Evolutionary conservation across 2,113 vertebrate genomes (phyloP).

Genomic region (Verasper variegatus): DNA sequence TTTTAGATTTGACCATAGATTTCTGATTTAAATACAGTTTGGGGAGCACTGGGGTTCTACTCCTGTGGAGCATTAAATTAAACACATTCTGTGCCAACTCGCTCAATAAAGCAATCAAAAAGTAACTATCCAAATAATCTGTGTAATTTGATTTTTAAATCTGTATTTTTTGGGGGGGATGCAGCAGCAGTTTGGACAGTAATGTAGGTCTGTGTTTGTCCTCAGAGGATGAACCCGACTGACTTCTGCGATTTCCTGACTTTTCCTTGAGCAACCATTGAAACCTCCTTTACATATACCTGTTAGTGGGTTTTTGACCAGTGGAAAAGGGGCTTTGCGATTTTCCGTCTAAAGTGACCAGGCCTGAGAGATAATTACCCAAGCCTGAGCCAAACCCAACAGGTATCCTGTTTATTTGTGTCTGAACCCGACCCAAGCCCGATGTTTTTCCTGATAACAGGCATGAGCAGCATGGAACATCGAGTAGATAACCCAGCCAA

Average conservation of each 20-base stretch:
- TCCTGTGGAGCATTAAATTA: conserved; percentile 1
- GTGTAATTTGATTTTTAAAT: neutral
- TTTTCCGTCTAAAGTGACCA: too few relatives aligned
- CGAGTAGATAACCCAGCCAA: too few relatives aligned
- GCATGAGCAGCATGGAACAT: too few relatives aligned
- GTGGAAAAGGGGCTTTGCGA: too few relatives aligned
- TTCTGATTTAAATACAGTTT: conserved; percentile 7
- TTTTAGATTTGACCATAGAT: conserved; percentile 14
- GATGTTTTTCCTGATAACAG: too few relatives aligned
- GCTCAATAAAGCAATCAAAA: neutral
- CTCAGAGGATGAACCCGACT: neutral
- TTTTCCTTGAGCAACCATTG: neutral
- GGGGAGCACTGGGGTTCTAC: neutral
- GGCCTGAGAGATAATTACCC: too few relatives aligned
- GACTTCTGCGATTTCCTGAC: neutral
- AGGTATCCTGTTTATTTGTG: too few relatives aligned
- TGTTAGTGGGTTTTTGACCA: too few relatives aligned
- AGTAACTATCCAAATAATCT: neutral
- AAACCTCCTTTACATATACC: too few relatives aligned
- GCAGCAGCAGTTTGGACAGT: neutral
- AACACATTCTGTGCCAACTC: neutral
- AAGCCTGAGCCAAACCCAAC: too few relatives aligned
- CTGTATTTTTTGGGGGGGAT: neutral
- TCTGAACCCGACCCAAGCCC: too few relatives aligned
- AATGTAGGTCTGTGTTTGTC: neutral